A percentile compares a stretch with the other conserved stretches of the same genome.
Evolutionary conservation across 2,888 invertebrate genomes (phyloP).

Genomic region (Arenicola marina): DNA sequence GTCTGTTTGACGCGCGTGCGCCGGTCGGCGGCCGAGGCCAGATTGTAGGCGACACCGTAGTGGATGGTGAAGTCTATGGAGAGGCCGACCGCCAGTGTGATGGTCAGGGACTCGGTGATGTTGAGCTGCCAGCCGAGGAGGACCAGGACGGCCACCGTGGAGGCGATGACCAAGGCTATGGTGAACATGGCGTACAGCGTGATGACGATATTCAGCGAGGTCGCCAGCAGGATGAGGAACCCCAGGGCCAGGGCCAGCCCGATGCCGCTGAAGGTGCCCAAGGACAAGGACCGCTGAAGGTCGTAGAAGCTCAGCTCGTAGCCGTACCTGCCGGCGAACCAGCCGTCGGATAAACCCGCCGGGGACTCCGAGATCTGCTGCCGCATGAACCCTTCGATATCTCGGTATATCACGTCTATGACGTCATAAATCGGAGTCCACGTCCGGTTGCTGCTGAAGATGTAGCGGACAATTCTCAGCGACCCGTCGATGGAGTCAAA

Average conservation of each 20-base stretch:
- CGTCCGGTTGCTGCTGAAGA: background rate
- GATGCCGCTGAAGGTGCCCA: constrained; percentile 81
- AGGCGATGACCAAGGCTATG: constrained; percentile 81
- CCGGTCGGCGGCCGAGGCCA: constrained; percentile 63
- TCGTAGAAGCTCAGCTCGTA: constrained; percentile 87
- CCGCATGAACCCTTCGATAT: constrained; percentile 79
- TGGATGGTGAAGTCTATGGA: constrained; percentile 93
- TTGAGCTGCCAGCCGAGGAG: constrained; percentile 84
- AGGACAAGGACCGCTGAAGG: constrained; percentile 79
- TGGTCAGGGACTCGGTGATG: constrained; percentile 89
- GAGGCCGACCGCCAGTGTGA: constrained; percentile 90
- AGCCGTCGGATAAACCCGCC: constrained; percentile 69
- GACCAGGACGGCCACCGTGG: constrained; percentile 69
- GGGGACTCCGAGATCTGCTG: constrained; percentile 74
- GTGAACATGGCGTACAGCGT: constrained; percentile 82
- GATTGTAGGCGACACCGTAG: constrained; percentile 79
- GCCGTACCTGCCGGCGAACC: constrained; percentile 62
- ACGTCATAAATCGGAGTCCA: constrained; percentile 68
- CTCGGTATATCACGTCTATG: constrained; percentile 75
- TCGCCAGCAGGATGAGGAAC: constrained; percentile 77
- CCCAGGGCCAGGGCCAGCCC: constrained; percentile 78
- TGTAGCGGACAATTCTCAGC: background rate
- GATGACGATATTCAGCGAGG: constrained; percentile 81
- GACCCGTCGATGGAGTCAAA: background rate
- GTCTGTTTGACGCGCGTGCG: constrained; percentile 45